Percentiles rank a stretch among this genome's conserved stretches.
phyloP scores from a whole-genome alignment of 1,140 invertebrate species.

The Polypedilum pembai region DNA sequence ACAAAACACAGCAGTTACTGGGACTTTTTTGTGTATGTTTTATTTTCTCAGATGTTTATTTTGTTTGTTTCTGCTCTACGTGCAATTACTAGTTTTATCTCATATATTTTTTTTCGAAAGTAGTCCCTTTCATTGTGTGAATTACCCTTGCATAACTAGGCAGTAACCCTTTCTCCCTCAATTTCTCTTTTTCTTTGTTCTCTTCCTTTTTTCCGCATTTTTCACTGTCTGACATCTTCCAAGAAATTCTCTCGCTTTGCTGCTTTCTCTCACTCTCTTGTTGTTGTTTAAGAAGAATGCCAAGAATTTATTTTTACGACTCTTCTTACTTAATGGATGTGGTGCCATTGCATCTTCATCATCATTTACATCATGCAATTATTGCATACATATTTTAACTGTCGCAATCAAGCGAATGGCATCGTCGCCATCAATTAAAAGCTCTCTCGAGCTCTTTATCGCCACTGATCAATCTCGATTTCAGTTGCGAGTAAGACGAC shows the following conservation, averaged over 20 bases:
- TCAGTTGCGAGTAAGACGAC: background rate
- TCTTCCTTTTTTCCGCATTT: background rate
- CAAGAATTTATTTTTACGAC: background rate
- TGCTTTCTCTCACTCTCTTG: background rate
- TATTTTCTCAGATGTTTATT: too few species aligned
- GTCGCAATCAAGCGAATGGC: background rate
- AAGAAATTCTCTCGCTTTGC: background rate
- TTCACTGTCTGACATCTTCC: background rate
- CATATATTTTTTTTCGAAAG: too few species aligned
- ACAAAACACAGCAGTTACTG: too few species aligned
- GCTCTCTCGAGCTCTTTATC: background rate
- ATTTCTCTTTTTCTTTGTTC: background rate
- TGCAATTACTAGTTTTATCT: too few species aligned
- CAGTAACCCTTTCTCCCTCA: background rate
- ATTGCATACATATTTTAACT: slow-evolving; percentile 2
- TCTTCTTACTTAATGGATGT: background rate
- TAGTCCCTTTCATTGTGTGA: too few species aligned
- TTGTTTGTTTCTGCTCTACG: too few species aligned
- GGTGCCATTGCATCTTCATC: background rate
- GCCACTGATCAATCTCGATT: slow-evolving; percentile 9
- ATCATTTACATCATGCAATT: slow-evolving; percentile 1
- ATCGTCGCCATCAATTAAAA: slow-evolving; percentile 8
- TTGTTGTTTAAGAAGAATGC: background rate
- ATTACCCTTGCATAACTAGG: background rate
- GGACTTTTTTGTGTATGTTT: too few species aligned